Evolutionary conservation across 2,888 invertebrate species (phyloP).

Genomic region (Metallyticus violacea): DNA sequence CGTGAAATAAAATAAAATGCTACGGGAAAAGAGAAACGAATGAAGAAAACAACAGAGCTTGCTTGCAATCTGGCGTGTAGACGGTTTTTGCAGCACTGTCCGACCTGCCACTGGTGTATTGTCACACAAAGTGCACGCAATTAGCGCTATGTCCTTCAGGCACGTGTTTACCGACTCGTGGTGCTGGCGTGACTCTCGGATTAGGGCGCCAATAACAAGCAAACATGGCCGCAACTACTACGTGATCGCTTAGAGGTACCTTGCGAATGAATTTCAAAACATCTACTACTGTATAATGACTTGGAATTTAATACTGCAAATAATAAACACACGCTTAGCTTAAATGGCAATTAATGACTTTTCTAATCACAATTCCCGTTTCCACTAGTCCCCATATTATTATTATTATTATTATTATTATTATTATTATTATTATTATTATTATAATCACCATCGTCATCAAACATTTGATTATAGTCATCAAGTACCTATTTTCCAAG

Average conservation of each 20-base stretch:
- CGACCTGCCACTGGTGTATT: neutral
- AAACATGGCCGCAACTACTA: neutral
- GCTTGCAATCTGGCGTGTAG: neutral
- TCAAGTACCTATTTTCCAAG: no score
- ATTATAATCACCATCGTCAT: no score
- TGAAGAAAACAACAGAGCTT: neutral
- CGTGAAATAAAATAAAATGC: neutral
- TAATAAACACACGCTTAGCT: no score
- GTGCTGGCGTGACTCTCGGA: neutral
- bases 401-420: no score
- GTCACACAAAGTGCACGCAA: slow-evolving; percentile 8
- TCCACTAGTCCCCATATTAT: no score
- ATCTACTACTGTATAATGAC: no score
- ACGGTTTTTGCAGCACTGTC: neutral
- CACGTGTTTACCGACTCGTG: neutral
- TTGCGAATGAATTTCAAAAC: neutral
- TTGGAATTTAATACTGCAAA: no score
- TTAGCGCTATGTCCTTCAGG: neutral
- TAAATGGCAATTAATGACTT: no score
- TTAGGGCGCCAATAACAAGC: neutral
- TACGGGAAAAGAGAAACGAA: neutral
- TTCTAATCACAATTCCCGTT: no score
- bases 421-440: no score
- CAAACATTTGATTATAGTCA: no score
- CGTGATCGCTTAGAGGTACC: no score